Percentiles rank a stretch among this genome's conserved stretches.
These are phyloP conservation scores for Polyommatus iphigenia DNA, from an alignment of 2,888 invertebrate genomes.

Conservation along the genomic window DNA sequence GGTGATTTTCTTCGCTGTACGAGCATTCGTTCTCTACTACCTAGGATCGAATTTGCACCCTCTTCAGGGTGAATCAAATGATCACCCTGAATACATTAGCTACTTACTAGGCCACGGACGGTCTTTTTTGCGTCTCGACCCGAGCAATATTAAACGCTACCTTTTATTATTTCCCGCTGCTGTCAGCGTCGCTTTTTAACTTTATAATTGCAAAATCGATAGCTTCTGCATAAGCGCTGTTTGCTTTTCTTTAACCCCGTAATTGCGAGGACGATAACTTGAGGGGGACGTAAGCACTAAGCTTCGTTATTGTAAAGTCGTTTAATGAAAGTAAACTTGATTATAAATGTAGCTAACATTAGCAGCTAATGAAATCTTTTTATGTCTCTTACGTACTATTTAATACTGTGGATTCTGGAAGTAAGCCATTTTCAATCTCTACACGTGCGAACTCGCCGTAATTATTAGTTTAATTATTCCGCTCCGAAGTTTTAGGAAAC, in stretches of 20 bases:
- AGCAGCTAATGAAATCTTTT: not conserved
- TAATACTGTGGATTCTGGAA: not conserved
- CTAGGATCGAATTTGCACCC: not conserved
- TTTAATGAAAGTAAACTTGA: not conserved
- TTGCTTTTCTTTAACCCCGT: constrained; percentile 11
- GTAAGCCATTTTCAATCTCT: not conserved
- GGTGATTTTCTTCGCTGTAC: not conserved
- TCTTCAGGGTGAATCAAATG: not conserved
- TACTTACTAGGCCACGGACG: not conserved
- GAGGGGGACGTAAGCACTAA: not conserved
- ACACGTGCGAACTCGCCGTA: not conserved
- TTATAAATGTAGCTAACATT: not conserved
- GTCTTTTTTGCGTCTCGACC: not conserved
- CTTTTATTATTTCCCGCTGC: not conserved
- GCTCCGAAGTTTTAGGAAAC: not conserved
- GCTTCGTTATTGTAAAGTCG: not conserved
- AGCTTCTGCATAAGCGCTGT: constrained; percentile 6
- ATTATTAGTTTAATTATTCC: not conserved
- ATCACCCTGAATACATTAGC: no score
- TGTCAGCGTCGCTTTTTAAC: constrained; percentile 10
- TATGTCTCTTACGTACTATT: not conserved
- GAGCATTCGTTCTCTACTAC: not conserved
- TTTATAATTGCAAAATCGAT: constrained; percentile 21
- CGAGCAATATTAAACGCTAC: not conserved
- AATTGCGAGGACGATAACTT: not conserved